These are phyloP conservation scores for Salarias fasciatus DNA, from an alignment of 2,797 vertebrate species.

Conservation along the genomic window DNA sequence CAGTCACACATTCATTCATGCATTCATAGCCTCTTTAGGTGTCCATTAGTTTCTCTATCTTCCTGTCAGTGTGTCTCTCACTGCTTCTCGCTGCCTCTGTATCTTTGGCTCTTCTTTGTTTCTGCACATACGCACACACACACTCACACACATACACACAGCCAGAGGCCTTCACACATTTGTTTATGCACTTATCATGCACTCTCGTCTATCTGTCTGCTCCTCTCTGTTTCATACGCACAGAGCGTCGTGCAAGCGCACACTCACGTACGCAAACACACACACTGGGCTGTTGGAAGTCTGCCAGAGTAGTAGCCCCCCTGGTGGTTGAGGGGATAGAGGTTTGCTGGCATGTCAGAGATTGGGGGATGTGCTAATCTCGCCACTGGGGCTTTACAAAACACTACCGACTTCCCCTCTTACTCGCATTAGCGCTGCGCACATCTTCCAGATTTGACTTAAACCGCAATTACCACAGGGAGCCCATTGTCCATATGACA, in stretches of 20 bases:
- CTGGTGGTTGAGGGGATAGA: constrained; percentile 66
- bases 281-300: constrained; percentile 54
- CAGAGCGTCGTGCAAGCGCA: constrained; percentile 26
- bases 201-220: constrained; percentile 62
- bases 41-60: constrained; percentile 68
- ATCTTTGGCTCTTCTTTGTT: constrained; percentile 9
- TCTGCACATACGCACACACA: neutral
- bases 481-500: constrained; percentile 10
- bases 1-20: constrained; percentile 67
- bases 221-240: constrained; percentile 60
- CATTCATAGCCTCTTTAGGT: constrained; percentile 68
- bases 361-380: constrained; percentile 61
- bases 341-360: constrained; percentile 67
- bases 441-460: constrained; percentile 45
- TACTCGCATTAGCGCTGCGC: constrained; percentile 55
- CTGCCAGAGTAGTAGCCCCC: constrained; percentile 62
- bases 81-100: constrained; percentile 18
- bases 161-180: constrained; percentile 65
- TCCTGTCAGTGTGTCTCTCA: constrained; percentile 46
- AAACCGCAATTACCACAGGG: constrained; percentile 47
- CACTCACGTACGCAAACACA: constrained; percentile 22
- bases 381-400: constrained; percentile 65
- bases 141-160: constrained; percentile 18
- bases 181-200: constrained; percentile 68
- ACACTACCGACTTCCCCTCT: constrained; percentile 51